Evolutionary conservation across 1,140 invertebrate species (phyloP).

Genomic region (Patella vulgata): DNA sequence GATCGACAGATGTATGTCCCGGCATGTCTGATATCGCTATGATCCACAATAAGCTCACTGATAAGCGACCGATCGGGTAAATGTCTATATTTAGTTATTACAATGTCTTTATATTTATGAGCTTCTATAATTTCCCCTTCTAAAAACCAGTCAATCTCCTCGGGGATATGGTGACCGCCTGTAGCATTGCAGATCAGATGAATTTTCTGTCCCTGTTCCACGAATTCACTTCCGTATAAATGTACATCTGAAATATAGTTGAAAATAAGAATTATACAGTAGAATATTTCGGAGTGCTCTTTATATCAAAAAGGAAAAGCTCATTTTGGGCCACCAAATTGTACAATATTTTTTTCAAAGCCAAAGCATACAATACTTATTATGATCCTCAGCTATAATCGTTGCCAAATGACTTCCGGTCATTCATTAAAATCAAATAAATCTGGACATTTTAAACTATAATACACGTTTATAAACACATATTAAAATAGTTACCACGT

Average conservation of each 20-base stretch:
- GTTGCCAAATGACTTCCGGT: too few species aligned
- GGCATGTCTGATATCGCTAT: slow-evolving; percentile 14
- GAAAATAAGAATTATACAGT: too few species aligned
- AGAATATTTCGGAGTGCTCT: too few species aligned
- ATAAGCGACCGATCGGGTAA: slow-evolving; percentile 20
- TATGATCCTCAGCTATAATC: too few species aligned
- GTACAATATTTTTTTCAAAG: too few species aligned
- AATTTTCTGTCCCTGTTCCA: slow-evolving; percentile 37
- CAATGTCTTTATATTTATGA: slow-evolving; percentile 6
- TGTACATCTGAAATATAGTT: slow-evolving; percentile 32
- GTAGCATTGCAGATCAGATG: slow-evolving; percentile 40
- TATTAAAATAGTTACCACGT: too few species aligned
- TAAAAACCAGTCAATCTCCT: slow-evolving; percentile 45
- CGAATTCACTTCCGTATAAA: slow-evolving; percentile 35
- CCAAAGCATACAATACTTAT: too few species aligned
- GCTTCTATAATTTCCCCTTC: slow-evolving; percentile 15
- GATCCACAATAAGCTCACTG: slow-evolving; percentile 28
- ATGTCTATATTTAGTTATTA: slow-evolving; percentile 32
- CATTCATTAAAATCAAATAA: too few species aligned
- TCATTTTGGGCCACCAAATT: too few species aligned
- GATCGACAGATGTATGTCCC: slow-evolving; percentile 28
- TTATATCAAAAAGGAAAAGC: too few species aligned
- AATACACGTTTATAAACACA: too few species aligned
- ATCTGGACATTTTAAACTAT: too few species aligned
- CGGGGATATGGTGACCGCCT: slow-evolving; percentile 36